Evolutionary conservation across 1,140 invertebrate genomes (phyloP), one percentile per base, ranked within the genome.

Genomic region (Neomicropteryx cornuta): DNA sequence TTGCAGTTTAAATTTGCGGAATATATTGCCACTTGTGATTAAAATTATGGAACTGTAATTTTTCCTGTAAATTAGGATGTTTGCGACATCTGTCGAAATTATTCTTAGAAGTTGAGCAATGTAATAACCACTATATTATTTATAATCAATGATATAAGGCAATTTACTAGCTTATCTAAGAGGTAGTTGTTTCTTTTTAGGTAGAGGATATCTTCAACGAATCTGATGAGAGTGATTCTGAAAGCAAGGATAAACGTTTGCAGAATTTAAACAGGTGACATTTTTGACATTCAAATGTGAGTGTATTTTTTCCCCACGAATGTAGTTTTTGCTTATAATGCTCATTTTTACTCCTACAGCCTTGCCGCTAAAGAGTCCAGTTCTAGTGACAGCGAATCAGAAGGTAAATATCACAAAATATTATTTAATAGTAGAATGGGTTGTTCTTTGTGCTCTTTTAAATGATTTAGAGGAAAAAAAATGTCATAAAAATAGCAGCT

Each of bases 201-300:
- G 71, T 77, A 14, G 74, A 78, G 54, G 75, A 77, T 49, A 76
- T 76, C 21, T 70, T 75, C 34, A 75, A 76, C 51, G 72, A 75
- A 55, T 62, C 62, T 3, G 66, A 68, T 50, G 72, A 75, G 44
- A 70, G 66, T 54, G 72, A 69, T 19, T 72, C 67, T 30, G 70
- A 52, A 54, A 68, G 52, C 47, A 66, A 51, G 51, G 56, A 36
- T 50, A 67, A 49, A n/a, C n/a, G n/a, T n/a, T n/a, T n/a, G n/a
- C n/a, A n/a, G n/a, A n/a, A n/a, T n/a, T n/a, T n/a, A n/a, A n/a
- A n/a, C n/a, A n/a, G n/a, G n/a, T n/a, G n/a, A n/a, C n/a, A n/a
- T n/a, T n/a, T n/a, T n/a, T n/a, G n/a, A n/a, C n/a, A n/a, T n/a
- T n/a, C n/a, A n/a, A n/a, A n/a, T n/a, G n/a, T n/a, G n/a, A n/a